These are phyloP conservation scores for Galerucella pusilla DNA, from an alignment of 2,888 invertebrate species.

Conservation along the genomic window DNA sequence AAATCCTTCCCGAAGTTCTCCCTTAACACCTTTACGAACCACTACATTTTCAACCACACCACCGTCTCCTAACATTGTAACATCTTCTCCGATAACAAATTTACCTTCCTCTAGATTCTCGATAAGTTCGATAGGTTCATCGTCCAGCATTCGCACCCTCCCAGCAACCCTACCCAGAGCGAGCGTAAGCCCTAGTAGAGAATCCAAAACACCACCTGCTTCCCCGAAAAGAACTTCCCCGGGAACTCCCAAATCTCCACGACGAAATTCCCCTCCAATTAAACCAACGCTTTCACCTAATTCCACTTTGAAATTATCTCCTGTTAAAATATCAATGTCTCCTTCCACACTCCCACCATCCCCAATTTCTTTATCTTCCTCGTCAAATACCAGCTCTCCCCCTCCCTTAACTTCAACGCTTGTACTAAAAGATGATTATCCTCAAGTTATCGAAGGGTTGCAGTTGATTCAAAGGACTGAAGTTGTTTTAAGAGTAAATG, in stretches of 20 bases:
- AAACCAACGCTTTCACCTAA: slow-evolving; percentile 60
- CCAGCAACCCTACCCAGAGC: slow-evolving; percentile 40
- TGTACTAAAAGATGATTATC: slow-evolving; percentile 55
- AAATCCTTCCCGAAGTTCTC: slow-evolving; percentile 57
- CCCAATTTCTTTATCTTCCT: slow-evolving; percentile 56
- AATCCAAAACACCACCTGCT: slow-evolving; percentile 36
- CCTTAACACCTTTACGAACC: slow-evolving; percentile 58
- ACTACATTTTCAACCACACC: slow-evolving; percentile 53
- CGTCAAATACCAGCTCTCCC: slow-evolving; percentile 51
- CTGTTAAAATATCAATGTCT: slow-evolving; percentile 51
- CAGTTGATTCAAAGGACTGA: slow-evolving; percentile 74
- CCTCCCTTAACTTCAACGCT: slow-evolving; percentile 59
- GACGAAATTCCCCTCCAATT: slow-evolving; percentile 58
- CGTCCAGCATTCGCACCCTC: slow-evolving; percentile 31
- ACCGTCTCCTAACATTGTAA: slow-evolving; percentile 45
- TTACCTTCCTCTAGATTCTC: slow-evolving; percentile 43
- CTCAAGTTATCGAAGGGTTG: slow-evolving; percentile 66
- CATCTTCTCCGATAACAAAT: slow-evolving; percentile 40
- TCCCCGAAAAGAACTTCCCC: slow-evolving; percentile 48
- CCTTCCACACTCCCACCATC: slow-evolving; percentile 48
- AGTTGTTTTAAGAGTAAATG: slow-evolving; percentile 72
- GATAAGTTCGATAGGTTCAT: slow-evolving; percentile 32
- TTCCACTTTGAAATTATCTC: slow-evolving; percentile 57
- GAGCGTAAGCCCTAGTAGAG: slow-evolving; percentile 26
- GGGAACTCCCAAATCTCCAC: slow-evolving; percentile 53